Conservation (phyloP, 2,797 vertebrate species). For the Otus scops region DNA sequence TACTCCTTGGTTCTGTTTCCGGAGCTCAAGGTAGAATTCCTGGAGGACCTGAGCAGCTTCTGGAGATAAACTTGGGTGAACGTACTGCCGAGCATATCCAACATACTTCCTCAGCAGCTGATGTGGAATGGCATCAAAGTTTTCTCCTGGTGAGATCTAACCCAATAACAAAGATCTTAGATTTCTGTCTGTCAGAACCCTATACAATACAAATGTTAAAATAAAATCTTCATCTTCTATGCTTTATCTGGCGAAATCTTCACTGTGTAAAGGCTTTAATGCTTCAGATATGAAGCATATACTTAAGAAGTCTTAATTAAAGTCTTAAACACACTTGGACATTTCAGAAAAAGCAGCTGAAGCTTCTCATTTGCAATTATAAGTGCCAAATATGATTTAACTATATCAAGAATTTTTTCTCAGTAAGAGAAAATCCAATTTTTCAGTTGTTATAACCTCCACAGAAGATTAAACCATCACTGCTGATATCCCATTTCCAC, state of each 20-base stretch:
- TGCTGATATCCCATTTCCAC: not conserved
- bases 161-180: not conserved
- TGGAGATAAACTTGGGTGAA: slow-evolving; percentile 84
- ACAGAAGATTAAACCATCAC: not conserved
- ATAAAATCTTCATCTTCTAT: not conserved
- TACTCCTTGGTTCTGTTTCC: slow-evolving; percentile 86
- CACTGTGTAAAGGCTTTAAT: not conserved
- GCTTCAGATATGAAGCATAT: not conserved
- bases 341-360: not conserved
- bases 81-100: slow-evolving; percentile 94
- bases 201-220: not conserved
- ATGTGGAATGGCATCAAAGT: slow-evolving; percentile 85
- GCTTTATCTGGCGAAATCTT: not conserved
- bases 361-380: not conserved
- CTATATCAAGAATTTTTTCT: not conserved
- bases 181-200: not conserved
- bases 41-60: slow-evolving; percentile 91
- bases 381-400: not conserved
- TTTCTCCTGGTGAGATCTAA: slow-evolving; percentile 84
- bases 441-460: not conserved
- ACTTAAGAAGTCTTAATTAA: not conserved
- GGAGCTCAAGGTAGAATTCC: slow-evolving; percentile 91
- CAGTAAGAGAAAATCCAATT: not conserved
- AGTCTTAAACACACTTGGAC: not conserved
- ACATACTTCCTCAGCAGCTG: slow-evolving; percentile 93